phyloP scores from a whole-genome alignment of 53 echinoderm and acorn worm species.

The Patiria pectinifera region DNA sequence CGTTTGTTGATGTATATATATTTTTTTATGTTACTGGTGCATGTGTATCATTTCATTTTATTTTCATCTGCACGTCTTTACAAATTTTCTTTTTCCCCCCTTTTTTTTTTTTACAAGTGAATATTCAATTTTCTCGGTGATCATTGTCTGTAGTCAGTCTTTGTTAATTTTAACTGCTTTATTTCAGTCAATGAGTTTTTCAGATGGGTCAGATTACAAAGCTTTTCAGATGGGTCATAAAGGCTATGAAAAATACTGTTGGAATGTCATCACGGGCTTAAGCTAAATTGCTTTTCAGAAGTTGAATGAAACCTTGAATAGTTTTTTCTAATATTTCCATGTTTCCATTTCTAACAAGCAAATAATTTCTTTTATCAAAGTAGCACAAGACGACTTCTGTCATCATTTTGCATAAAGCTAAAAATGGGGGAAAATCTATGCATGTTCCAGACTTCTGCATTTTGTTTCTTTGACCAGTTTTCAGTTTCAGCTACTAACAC shows the following conservation, averaged over 20 bases:
- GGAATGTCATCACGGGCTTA: no score
- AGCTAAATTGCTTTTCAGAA: no score
- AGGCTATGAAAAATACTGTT: neutral
- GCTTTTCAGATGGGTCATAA: neutral
- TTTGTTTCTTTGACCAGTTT: neutral
- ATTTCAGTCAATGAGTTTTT: neutral
- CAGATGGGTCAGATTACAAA: neutral
- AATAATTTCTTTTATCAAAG: neutral
- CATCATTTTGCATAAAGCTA: neutral
- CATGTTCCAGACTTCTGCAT: neutral
- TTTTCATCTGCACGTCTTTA: neutral
- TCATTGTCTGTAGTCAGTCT: neutral
- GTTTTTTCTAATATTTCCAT: no score
- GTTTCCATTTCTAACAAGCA: neutral
- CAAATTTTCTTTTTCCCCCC: neutral
- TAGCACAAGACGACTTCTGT: neutral
- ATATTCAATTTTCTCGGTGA: neutral
- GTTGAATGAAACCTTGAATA: no score
- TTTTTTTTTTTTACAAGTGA: no score
- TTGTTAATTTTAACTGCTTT: neutral
- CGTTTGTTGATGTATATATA: neutral
- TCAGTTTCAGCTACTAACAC: constrained; percentile 10
- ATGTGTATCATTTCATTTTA: neutral
- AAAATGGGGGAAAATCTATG: neutral
- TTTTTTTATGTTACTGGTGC: neutral